Base-by-base conservation (phyloP, 1,140 invertebrate genomes). In the Maconellicoccus hirsutus region DNA sequence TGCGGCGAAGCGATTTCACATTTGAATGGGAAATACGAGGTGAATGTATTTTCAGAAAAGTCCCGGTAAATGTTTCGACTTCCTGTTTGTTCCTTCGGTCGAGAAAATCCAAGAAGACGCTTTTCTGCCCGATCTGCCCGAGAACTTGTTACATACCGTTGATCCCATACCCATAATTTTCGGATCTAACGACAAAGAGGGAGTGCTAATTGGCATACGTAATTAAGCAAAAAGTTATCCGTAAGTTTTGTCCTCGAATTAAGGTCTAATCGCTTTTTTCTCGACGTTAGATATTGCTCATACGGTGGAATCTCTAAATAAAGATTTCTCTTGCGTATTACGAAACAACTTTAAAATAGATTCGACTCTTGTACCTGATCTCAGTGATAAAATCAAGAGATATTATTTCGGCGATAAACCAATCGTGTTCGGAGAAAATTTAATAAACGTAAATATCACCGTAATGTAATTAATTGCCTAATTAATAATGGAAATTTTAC, bases 341-440 rank as follows among this genome's bases (percentile, higher is more conserved):
- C 22, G 19, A 4, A 23, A 66, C 25, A 26, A 66, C 21, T 26
- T 66, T 8, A 25, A 66, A 23, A 25, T 23, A 4, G 61, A 23
- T 22, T 8, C 21, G 19, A 22, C 8, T 3, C 19, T 10, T 23
- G 10, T 66, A 2, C 10, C 61, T 16, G 61, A 25, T 4, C 2
- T 66, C 1, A 25, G 61, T 23, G 25, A 22, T 25, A 22, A 66
- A 25, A 19, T 66, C 21, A 66, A 66, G 61, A 26, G 25, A 26
- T 66, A 25, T 25, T 66, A 66, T 66, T 66, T 66, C 10, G 61
- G 61, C 25, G 61, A 66, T 6, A 66, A 66, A 16, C 3, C 22
- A 66, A 8, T 66, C 4, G 61, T 23, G 3, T 26, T 25, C 14
- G 61, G 7, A 4, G 61, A 66, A 14, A 4, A 23, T 4, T 14